These are phyloP conservation scores for Ericerus pela DNA, from an alignment of 1,140 invertebrate genomes.

Conservation along the genomic window DNA sequence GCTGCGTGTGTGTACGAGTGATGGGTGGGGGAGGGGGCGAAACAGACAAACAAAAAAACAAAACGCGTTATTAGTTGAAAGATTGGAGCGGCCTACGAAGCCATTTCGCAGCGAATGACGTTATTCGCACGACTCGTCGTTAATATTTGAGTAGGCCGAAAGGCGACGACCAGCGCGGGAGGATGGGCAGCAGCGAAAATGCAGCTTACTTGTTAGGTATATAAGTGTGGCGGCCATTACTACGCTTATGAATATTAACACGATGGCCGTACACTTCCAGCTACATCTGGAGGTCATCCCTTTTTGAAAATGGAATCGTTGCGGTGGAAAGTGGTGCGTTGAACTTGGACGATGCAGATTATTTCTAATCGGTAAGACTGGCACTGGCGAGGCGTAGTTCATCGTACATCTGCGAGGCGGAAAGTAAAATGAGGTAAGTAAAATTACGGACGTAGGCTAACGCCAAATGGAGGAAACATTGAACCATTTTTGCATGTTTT, in stretches of 20 bases:
- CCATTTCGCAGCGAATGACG: too few species aligned
- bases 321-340: constrained; percentile 44
- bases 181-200: constrained; percentile 9
- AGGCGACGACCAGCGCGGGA: too few species aligned
- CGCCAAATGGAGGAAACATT: too few species aligned
- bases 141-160: too few species aligned
- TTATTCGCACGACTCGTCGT: too few species aligned
- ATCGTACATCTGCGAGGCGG: not conserved
- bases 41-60: too few species aligned
- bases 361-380: constrained; percentile 56
- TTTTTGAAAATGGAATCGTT: constrained; percentile 74
- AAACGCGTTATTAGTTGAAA: too few species aligned
- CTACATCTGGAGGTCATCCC: constrained; percentile 69
- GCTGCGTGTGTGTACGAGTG: too few species aligned
- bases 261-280: constrained; percentile 78
- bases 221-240: constrained; percentile 63
- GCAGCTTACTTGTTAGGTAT: constrained; percentile 78
- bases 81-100: too few species aligned
- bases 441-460: too few species aligned
- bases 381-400: constrained; percentile 31
- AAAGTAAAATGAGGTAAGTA: not conserved
- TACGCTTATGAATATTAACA: constrained; percentile 64
- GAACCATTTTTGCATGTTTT: too few species aligned
- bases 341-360: constrained; percentile 45
- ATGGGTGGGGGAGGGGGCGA: too few species aligned